Evolutionary conservation across 2,797 vertebrate species (phyloP).

Genomic region (Eospalax fontanierii): DNA sequence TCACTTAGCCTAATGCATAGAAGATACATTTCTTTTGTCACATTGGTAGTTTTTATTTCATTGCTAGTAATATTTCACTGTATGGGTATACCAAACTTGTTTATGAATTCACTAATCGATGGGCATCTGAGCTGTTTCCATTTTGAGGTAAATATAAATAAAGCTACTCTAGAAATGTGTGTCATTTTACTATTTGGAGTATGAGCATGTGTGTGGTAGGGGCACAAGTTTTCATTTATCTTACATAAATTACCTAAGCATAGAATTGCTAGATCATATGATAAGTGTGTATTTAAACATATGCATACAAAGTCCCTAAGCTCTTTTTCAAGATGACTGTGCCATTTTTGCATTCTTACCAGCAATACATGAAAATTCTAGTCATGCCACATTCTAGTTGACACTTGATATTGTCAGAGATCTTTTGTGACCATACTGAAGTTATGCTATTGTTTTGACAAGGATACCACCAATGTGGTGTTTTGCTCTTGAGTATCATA

Average conservation of each 20-base stretch:
- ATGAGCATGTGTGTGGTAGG: not conserved
- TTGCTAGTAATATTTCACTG: not conserved
- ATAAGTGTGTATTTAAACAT: not conserved
- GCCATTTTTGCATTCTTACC: not conserved
- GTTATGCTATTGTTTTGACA: not conserved
- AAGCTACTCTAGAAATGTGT: not conserved
- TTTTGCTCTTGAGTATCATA: not conserved
- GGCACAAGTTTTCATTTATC: not conserved
- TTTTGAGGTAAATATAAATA: conserved; percentile 3
- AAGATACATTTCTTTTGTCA: not conserved
- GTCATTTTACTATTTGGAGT: not conserved
- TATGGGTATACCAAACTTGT: not conserved
- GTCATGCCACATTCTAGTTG: not conserved
- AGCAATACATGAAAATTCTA: not conserved
- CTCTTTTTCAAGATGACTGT: not conserved
- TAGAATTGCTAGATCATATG: not conserved
- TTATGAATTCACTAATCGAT: not conserved
- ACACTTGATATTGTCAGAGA: not conserved
- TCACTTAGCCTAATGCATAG: not conserved
- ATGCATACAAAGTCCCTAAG: not conserved
- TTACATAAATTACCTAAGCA: not conserved
- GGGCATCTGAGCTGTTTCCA: not conserved
- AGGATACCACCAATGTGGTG: not conserved
- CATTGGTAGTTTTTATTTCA: not conserved
- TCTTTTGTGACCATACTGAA: not conserved